Percentiles rank a stretch among this genome's conserved stretches.
Evolutionary conservation across 2,113 vertebrate genomes (phyloP).

Genomic region (Lampris incognitus): DNA sequence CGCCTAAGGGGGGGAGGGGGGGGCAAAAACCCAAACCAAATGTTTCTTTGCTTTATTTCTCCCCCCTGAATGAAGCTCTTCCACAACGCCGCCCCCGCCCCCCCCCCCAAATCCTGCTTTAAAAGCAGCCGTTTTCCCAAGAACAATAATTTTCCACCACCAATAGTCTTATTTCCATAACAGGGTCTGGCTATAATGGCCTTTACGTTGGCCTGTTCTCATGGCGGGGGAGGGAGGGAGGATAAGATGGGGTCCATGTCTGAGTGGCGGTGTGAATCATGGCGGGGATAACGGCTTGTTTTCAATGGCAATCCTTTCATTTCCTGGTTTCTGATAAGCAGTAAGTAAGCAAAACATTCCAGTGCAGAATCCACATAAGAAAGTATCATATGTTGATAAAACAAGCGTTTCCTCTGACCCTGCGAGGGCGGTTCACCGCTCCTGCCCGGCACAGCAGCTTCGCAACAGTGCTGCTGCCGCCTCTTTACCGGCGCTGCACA

Average conservation of each 20-base stretch:
- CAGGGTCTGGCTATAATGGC: conserved; percentile 56
- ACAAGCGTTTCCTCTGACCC: conserved; percentile 70
- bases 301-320: conserved; percentile 80
- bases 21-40: conserved; percentile 63
- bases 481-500: too few relatives aligned
- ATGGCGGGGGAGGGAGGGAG: conserved; percentile 45
- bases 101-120: conserved; percentile 27
- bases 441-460: conserved; percentile 28
- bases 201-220: conserved; percentile 50
- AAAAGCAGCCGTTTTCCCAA: conserved; percentile 50
- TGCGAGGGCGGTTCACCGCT: conserved; percentile 54
- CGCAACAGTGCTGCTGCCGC: neutral
- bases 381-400: conserved; percentile 73
- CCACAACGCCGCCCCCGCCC: neutral
- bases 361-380: conserved; percentile 52
- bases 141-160: conserved; percentile 63
- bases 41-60: conserved; percentile 32
- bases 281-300: conserved; percentile 62
- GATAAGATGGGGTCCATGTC: conserved; percentile 62
- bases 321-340: conserved; percentile 81
- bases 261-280: conserved; percentile 50
- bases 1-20: conserved; percentile 53
- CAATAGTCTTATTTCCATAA: conserved; percentile 64
- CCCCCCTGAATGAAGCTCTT: conserved; percentile 53
- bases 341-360: conserved; percentile 77